A percentile compares a stretch with the other conserved stretches of the same genome.
phyloP scores from a whole-genome alignment of 2,888 invertebrate species.

The Agrilus mali region DNA sequence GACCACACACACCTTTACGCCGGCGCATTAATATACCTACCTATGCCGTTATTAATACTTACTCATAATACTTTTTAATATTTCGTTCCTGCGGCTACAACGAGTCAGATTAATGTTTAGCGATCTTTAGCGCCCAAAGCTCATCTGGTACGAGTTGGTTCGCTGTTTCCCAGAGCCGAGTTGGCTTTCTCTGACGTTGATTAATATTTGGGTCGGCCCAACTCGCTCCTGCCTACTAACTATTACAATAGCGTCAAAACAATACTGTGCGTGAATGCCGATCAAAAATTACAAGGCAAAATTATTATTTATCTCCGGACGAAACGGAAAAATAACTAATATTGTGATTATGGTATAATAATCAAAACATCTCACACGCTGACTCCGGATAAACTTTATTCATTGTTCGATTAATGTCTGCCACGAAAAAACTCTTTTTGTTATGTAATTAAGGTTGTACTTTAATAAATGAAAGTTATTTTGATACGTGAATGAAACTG shows the following conservation, averaged over 20 bases:
- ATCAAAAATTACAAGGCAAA: constrained; percentile 19
- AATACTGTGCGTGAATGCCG: constrained; percentile 21
- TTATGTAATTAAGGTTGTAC: too few species aligned
- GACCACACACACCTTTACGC: constrained; percentile 33
- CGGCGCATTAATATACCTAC: constrained; percentile 33
- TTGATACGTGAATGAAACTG: too few species aligned
- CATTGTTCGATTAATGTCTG: too few species aligned
- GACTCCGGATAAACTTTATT: too few species aligned
- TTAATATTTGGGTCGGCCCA: constrained; percentile 31
- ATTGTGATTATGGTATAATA: constrained; percentile 1
- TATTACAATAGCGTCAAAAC: constrained; percentile 30
- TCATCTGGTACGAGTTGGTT: constrained; percentile 11
- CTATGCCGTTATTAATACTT: constrained; percentile 33
- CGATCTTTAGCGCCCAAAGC: constrained; percentile 5
- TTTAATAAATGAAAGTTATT: too few species aligned
- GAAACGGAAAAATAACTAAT: constrained; percentile 4
- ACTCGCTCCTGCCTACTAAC: constrained; percentile 29
- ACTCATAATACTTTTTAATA: constrained; percentile 30
- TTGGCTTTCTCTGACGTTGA: constrained; percentile 29
- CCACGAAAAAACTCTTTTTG: too few species aligned
- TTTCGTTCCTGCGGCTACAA: constrained; percentile 26
- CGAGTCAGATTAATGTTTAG: constrained; percentile 11
- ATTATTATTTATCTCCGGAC: constrained; percentile 13
- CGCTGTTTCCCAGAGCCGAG: constrained; percentile 22
- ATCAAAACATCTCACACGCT: not conserved